Evolutionary conservation across 1,140 invertebrate species (phyloP), one percentile per base, ranked within the genome.

Genomic region (Ips nitidus): DNA sequence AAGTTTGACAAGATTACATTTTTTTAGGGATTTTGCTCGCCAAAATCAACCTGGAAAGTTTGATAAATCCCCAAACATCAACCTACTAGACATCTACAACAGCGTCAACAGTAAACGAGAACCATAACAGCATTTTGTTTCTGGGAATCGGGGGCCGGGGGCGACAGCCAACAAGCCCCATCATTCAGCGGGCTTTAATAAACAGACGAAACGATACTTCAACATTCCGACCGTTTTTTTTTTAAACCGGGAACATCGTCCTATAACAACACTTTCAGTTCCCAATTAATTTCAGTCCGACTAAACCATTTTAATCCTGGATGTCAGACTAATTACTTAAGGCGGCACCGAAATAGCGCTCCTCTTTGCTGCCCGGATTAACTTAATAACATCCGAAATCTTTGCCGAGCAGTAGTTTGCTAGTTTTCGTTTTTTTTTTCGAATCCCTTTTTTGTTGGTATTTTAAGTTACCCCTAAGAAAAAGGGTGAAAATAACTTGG

Each of bases 301-400:
- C 45, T 64, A 72, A 72, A 73, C 57, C 66, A 47, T 59, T 58
- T 60, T 73, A 73, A 73, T 73, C 71, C 68, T 45, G 57, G 39
- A 67, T 70, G 71, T 73, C 71, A 73, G 69, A 68, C 67, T 73
- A 73, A 73, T 73, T 73, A 73, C 69, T 73, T 73, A 73, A 68
- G 67, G 62, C 71, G 68, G 64, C 65, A 73, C 68, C 71, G 58
- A 73, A 73, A 73, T 73, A 73, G 71, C 69, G 50, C 45, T 59
- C 69, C 71, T 73, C 64, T 70, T 69, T 73, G 69, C 65, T 70
- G 61, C 52, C 59, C 8, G 71, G 71, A 70, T 73, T 73, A 73
- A 68, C 68, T 73, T 73, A 64, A 70, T 73, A 68, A 66, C 68
- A 70, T 70, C 65, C 59, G 68, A 67, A 70, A 73, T 65, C 65